These are phyloP conservation scores for Altica lythri DNA, from an alignment of 2,888 invertebrate species.

Conservation along the genomic window DNA sequence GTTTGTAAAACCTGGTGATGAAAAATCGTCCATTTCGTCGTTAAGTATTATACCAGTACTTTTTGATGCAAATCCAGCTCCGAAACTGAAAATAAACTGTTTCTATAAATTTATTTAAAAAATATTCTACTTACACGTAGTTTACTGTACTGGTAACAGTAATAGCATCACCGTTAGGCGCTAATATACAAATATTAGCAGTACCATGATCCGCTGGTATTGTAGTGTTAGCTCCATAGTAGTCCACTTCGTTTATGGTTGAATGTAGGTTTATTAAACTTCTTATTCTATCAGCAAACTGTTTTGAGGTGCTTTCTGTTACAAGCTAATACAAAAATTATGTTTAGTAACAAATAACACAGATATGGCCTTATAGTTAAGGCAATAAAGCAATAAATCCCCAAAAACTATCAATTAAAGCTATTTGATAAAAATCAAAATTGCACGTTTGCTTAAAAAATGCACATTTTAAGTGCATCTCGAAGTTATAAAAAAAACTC, in stretches of 20 bases:
- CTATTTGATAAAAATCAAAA: too few relatives aligned
- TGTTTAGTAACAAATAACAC: too few relatives aligned
- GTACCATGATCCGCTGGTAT: slow-evolving; percentile 82
- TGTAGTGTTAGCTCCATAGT: slow-evolving; percentile 72
- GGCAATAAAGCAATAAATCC: too few relatives aligned
- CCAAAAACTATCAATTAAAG: too few relatives aligned
- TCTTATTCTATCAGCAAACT: slow-evolving; percentile 62
- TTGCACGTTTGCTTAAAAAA: too few relatives aligned
- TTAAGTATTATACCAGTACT: slow-evolving; percentile 83
- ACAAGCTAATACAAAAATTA: too few relatives aligned
- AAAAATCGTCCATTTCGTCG: slow-evolving; percentile 90
- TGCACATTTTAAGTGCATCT: too few relatives aligned
- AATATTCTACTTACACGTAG: slow-evolving; percentile 75
- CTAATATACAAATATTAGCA: slow-evolving; percentile 84
- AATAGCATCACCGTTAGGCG: slow-evolving; percentile 87
- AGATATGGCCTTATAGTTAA: too few relatives aligned
- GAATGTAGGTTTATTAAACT: slow-evolving; percentile 59
- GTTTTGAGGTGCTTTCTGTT: slow-evolving; percentile 65
- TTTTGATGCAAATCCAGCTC: slow-evolving; percentile 66
- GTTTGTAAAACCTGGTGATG: slow-evolving; percentile 68
- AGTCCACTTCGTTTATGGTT: slow-evolving; percentile 68
- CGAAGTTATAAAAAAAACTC: too few relatives aligned
- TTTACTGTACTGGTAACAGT: slow-evolving; percentile 91
- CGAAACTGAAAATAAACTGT: slow-evolving; percentile 34
- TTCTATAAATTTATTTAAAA: too few relatives aligned